phyloP scores from a whole-genome alignment of 53 echinoderm and acorn worm genomes.

The Henricia sp. region DNA sequence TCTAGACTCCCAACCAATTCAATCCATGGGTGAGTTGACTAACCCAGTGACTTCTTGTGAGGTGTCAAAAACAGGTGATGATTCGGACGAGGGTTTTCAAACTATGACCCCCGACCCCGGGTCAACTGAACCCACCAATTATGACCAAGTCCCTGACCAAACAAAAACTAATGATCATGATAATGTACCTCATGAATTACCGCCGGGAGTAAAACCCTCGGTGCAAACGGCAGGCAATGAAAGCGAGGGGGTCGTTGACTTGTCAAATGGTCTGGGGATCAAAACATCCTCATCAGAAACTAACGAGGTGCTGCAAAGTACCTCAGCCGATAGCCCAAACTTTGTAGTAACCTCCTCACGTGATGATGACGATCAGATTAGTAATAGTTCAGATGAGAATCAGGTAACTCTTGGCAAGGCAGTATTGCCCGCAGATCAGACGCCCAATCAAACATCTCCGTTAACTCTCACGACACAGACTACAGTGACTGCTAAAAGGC shows the following conservation, averaged over 20 bases:
- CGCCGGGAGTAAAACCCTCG: background rate
- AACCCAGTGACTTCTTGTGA: constrained; percentile 26
- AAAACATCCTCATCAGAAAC: constrained; percentile 22
- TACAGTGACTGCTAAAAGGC: constrained; percentile 50
- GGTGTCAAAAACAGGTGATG: constrained; percentile 21
- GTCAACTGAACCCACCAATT: constrained; percentile 1
- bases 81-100: constrained; percentile 42
- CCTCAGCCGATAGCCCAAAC: constrained; percentile 13
- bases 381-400: constrained; percentile 13
- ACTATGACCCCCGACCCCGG: constrained; percentile 55
- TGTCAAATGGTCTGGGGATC: constrained; percentile 22
- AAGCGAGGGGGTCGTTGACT: constrained; percentile 31
- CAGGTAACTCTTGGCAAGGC: constrained; percentile 19
- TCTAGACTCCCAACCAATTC: constrained; percentile 6
- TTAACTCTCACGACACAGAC: constrained; percentile 8
- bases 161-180: too few relatives aligned
- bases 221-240: constrained; percentile 9
- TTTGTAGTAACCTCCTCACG: constrained; percentile 5
- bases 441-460: background rate
- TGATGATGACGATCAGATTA: background rate
- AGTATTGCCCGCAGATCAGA: background rate
- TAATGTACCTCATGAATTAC: constrained; percentile 2
- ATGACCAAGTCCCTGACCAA: constrained; percentile 21
- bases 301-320: background rate
- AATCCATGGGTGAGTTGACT: constrained; percentile 44